Conservation (phyloP, 2,888 invertebrate species). For the Drosophila aldrichi region DNA sequence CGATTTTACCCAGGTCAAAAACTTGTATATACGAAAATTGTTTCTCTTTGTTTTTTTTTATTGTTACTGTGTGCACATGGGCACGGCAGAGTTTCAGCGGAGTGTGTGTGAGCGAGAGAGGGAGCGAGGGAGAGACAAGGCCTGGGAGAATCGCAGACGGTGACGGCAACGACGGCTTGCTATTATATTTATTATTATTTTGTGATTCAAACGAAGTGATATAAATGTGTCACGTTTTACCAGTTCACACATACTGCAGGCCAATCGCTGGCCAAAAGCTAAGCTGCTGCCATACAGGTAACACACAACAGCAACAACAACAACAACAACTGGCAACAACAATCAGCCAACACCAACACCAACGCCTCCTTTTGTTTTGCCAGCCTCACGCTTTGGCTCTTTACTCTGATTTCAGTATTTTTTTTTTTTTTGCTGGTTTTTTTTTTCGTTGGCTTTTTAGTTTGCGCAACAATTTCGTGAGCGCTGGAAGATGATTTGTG, state of each 20-base stretch:
- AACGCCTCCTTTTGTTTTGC: slow-evolving; percentile 81
- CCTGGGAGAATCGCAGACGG: slow-evolving; percentile 57
- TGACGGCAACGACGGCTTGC: slow-evolving; percentile 47
- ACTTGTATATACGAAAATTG: slow-evolving; percentile 30
- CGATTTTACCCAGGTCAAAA: slow-evolving; percentile 62
- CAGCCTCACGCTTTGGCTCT: slow-evolving; percentile 78
- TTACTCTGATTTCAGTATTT: slow-evolving; percentile 74
- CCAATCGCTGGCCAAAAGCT: slow-evolving; percentile 48
- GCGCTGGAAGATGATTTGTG: slow-evolving; percentile 84
- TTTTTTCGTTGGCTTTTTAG: slow-evolving; percentile 63
- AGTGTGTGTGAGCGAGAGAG: not conserved
- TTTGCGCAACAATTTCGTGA: slow-evolving; percentile 84
- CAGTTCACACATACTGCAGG: slow-evolving; percentile 85
- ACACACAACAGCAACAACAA: slow-evolving; percentile 41
- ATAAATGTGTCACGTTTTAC: slow-evolving; percentile 85
- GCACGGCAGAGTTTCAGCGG: slow-evolving; percentile 60
- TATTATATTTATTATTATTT: slow-evolving; percentile 83
- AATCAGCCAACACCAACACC: slow-evolving; percentile 80
- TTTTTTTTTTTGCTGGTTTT: slow-evolving; percentile 23
- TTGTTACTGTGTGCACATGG: slow-evolving; percentile 56
- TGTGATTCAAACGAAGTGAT: slow-evolving; percentile 84
- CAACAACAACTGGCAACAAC: slow-evolving; percentile 51
- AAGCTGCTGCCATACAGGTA: slow-evolving; percentile 71
- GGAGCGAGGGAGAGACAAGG: slow-evolving; percentile 9
- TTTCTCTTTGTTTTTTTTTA: slow-evolving; percentile 16